These are phyloP conservation scores for Tetragonisca angustula DNA, from an alignment of 2,888 invertebrate genomes.

Conservation along the genomic window DNA sequence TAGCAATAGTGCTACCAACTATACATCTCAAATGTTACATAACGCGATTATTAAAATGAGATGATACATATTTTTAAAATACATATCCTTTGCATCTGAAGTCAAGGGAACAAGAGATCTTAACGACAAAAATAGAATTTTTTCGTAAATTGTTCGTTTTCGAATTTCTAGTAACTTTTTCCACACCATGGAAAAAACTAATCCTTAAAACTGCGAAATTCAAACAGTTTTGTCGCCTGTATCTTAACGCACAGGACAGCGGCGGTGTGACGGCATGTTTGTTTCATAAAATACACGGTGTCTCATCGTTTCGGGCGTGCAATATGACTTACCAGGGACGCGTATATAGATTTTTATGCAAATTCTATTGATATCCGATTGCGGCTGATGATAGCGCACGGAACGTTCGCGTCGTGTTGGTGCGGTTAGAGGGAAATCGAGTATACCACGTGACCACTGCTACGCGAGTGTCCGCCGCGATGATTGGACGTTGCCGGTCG, in stretches of 20 bases:
- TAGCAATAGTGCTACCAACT: neutral
- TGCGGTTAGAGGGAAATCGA: constrained; percentile 69
- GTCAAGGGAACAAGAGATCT: neutral
- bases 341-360: constrained; percentile 83
- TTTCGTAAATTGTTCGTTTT: neutral
- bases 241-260: neutral
- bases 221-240: neutral
- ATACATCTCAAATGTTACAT: neutral
- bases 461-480: constrained; percentile 37
- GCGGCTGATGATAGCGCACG: constrained; percentile 76
- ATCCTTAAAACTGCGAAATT: neutral
- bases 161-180: neutral
- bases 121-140: neutral
- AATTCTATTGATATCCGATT: constrained; percentile 83
- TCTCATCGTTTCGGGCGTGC: constrained; percentile 60
- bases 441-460: constrained; percentile 45
- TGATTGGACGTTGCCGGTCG: constrained; percentile 62
- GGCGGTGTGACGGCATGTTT: constrained; percentile 38
- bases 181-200: neutral
- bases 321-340: constrained; percentile 66
- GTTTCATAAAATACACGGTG: constrained; percentile 57
- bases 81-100: neutral
- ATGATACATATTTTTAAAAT: neutral
- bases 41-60: neutral
- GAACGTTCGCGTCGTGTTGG: constrained; percentile 75